These are phyloP conservation scores for Lutraria lutraria DNA, from an alignment of 2,888 invertebrate species.

Conservation along the genomic window DNA sequence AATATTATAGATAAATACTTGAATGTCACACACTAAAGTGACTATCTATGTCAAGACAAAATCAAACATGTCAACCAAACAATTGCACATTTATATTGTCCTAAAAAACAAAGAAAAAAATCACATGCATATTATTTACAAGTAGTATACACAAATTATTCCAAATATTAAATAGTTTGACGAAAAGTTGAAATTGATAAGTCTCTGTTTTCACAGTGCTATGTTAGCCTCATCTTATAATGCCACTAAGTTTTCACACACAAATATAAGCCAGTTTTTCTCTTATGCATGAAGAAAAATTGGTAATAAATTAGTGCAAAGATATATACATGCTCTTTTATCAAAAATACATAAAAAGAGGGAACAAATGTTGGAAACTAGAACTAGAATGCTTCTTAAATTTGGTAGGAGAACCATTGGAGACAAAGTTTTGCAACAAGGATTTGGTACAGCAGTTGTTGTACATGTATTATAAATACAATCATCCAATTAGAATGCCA, in stretches of 20 bases:
- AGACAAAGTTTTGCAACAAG: not conserved
- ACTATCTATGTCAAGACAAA: not conserved
- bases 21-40: constrained; percentile 1
- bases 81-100: constrained; percentile 20
- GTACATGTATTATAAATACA: not conserved
- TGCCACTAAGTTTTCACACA: not conserved
- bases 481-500: not conserved
- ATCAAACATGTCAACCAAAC: not conserved
- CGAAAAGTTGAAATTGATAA: not conserved
- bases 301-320: not conserved
- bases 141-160: not conserved
- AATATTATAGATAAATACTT: not conserved
- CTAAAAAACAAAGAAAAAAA: constrained; percentile 9
- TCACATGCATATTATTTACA: constrained; percentile 8
- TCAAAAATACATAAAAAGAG: not conserved
- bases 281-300: not conserved
- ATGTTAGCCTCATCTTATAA: not conserved
- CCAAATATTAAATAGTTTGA: not conserved
- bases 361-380: not conserved
- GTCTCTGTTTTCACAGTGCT: not conserved
- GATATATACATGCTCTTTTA: not conserved
- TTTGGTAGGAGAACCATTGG: too few relatives aligned
- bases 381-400: too few relatives aligned
- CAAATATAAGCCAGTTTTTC: not conserved
- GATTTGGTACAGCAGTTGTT: not conserved